Conservation (phyloP, 2,113 vertebrate species). For the Melanocharis versteri region DNA sequence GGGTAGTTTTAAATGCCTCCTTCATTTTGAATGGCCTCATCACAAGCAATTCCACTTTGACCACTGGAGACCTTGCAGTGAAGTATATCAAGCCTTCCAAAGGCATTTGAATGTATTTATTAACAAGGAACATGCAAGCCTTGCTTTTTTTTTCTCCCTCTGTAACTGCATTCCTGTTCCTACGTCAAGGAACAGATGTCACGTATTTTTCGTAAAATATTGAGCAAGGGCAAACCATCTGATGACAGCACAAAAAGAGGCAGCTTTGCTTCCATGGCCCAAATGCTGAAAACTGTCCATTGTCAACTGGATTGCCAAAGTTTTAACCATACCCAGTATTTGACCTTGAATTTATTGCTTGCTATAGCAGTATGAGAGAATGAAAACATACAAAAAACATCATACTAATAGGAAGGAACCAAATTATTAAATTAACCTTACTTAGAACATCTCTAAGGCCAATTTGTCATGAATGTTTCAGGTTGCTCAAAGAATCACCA, state of each 20-base stretch:
- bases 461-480: not conserved
- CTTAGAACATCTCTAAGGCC: not conserved
- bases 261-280: not conserved
- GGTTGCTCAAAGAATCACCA: not conserved
- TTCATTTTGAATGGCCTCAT: not conserved
- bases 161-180: not conserved
- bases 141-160: not conserved
- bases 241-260: not conserved
- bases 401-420: not conserved
- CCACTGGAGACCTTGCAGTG: not conserved
- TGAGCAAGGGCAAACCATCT: not conserved
- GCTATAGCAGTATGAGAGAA: not conserved
- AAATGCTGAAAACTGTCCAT: not conserved
- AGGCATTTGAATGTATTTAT: not conserved
- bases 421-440: not conserved
- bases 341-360: conserved; percentile 8
- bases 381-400: not conserved
- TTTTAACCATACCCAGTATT: not conserved
- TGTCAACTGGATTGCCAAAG: not conserved
- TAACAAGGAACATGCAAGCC: not conserved
- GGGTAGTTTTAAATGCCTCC: not conserved
- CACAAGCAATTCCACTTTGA: not conserved
- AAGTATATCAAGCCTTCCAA: not conserved
- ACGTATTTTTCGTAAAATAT: conserved; percentile 11
- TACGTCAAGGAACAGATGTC: not conserved